Conservation (phyloP, 2,797 vertebrate genomes). For the Paramormyrops hopkinsi region DNA sequence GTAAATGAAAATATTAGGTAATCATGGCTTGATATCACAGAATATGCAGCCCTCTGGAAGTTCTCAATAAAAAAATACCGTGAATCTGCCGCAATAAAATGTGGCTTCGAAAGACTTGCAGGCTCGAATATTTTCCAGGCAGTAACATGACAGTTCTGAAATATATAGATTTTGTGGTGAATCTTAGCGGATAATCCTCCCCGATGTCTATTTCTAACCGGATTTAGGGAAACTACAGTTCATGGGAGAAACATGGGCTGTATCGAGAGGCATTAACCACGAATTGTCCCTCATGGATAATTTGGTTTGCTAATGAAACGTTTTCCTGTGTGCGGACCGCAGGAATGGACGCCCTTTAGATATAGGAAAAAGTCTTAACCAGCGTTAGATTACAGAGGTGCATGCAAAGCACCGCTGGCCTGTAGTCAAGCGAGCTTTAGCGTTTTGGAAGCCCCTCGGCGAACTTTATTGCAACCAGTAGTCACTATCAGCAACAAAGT, state of each 20-base stretch:
- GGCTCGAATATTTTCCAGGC: not conserved
- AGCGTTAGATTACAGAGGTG: slow-evolving; percentile 35
- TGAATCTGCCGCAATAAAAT: not conserved
- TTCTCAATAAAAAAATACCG: not conserved
- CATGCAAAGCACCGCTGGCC: not conserved
- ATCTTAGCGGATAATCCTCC: not conserved
- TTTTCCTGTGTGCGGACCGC: slow-evolving; percentile 50
- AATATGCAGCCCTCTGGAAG: not conserved
- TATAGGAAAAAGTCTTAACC: slow-evolving; percentile 38
- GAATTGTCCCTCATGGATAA: slow-evolving; percentile 40
- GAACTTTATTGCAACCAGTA: not conserved
- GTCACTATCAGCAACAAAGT: not conserved
- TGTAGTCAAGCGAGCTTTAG: not conserved
- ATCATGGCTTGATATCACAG: not conserved
- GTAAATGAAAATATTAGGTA: not conserved
- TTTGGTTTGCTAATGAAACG: slow-evolving; percentile 48
- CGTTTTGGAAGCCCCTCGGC: not conserved
- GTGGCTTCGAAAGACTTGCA: not conserved
- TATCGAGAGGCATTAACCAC: not conserved
- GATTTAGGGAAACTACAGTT: not conserved
- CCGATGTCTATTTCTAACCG: not conserved
- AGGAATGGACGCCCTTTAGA: slow-evolving; percentile 47
- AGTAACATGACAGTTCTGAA: slow-evolving; percentile 37
- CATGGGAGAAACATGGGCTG: not conserved
- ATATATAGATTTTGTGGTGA: slow-evolving; percentile 11